Percentiles rank a stretch among this genome's conserved stretches.
These are phyloP conservation scores for Cephalophus harveyi DNA, from an alignment of 2,113 vertebrate species.

Conservation along the genomic window DNA sequence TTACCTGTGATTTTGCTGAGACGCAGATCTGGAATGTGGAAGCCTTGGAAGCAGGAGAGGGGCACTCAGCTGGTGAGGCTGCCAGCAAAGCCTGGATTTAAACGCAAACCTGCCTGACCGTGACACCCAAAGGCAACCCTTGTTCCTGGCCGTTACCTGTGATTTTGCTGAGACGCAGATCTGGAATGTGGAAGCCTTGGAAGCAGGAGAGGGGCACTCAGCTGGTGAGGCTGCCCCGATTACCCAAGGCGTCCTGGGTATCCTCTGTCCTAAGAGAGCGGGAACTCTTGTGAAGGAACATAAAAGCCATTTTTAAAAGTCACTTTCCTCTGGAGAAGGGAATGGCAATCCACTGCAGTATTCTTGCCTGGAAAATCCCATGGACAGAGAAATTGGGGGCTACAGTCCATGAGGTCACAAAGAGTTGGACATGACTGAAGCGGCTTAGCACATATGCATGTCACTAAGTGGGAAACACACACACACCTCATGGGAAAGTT, in stretches of 20 bases:
- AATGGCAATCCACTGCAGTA: neutral
- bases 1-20: neutral
- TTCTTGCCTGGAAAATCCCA: neutral
- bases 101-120: neutral
- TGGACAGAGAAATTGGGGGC: neutral
- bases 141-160: neutral
- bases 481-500: neutral
- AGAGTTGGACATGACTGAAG: neutral
- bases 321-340: neutral
- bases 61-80: neutral
- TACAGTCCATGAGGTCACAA: neutral
- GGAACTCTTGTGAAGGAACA: neutral
- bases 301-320: neutral
- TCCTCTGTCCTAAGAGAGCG: neutral
- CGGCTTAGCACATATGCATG: neutral
- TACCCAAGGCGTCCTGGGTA: accelerated
- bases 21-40: no score
- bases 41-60: neutral
- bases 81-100: neutral
- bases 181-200: accelerated
- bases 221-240: neutral
- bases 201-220: neutral
- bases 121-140: neutral
- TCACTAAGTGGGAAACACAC: neutral
- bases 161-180: neutral